Evolutionary conservation across 2,113 vertebrate genomes (phyloP), one percentile per base, ranked within the genome.

Genomic region (Pogona vitticeps): DNA sequence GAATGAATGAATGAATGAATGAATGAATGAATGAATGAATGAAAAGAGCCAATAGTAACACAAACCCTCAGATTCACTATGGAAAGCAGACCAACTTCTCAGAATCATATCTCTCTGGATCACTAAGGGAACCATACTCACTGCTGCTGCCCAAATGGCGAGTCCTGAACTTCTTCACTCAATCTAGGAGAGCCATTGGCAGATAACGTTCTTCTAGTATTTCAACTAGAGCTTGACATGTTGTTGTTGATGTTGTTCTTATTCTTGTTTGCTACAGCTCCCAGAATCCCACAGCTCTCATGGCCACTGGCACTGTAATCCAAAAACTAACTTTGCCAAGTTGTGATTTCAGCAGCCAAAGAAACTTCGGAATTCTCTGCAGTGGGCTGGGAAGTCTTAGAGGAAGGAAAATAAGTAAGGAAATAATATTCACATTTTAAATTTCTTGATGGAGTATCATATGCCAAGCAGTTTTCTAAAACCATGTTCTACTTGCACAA

Each of bases 401-500:
- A n/a, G n/a, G n/a, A n/a, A n/a, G n/a, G n/a, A n/a, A 72, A 85
- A 6, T 63, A 61, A 61, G 17, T 5, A 31, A n/a, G 21, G 3
- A 9, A 13, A 88, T n/a, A 63, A 71, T 36, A 38, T 31, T 17
- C 28, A 86, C 23, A 70, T 26, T 36, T 18, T 90, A 80, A 33
- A 31, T 75, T 78, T 6, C 65, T 31, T 6, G n/a, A 75, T 52
- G 9, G 21, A 8, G 71, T 78, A 65, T 81, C n/a, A 36, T 90
- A 21, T 31, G 86, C 26, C 36, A 78, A 59, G 31, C 28, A 21
- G 0, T 0, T 33, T 15, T 46, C 6, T 36, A 56, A 17, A 18
- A 72, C 20, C 17, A 1, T 26, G 72, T 14, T 17, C 0, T 2
- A 68, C 52, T 63, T 46, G 71, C 0, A 0, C 6, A 52, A 56